Percentiles rank a stretch among this genome's conserved stretches.
These are phyloP conservation scores for Drosophila parthenogenetica DNA, from an alignment of 2,888 invertebrate genomes.

Conservation along the genomic window DNA sequence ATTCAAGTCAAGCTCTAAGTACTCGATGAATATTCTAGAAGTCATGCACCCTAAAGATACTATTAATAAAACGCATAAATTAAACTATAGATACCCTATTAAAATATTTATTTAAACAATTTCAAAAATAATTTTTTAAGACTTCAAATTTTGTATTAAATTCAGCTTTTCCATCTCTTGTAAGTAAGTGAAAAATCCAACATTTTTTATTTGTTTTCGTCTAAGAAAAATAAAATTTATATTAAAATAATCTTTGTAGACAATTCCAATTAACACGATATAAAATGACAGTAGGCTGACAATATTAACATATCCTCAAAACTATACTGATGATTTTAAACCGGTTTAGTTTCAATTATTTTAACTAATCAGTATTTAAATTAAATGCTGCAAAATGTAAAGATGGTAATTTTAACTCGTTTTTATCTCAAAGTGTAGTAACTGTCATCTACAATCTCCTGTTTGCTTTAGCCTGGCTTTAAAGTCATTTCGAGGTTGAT, in stretches of 20 bases:
- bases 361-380: background rate
- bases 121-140: too few species aligned
- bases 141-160: too few species aligned
- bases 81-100: background rate
- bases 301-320: too few species aligned
- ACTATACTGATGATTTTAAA: too few species aligned
- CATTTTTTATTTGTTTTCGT: too few species aligned
- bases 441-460: constrained; percentile 1
- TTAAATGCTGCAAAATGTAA: background rate
- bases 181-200: too few species aligned
- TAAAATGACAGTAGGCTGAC: too few species aligned
- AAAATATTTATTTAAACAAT: too few species aligned
- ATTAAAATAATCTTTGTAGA: background rate
- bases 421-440: background rate
- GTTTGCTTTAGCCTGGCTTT: constrained; percentile 33
- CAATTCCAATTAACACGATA: too few species aligned
- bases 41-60: constrained; percentile 5
- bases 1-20: background rate
- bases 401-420: background rate
- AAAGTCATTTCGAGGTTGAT: constrained; percentile 42
- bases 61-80: too few species aligned
- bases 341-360: too few species aligned
- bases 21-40: constrained; percentile 26
- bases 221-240: background rate
- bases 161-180: too few species aligned